phyloP scores from a whole-genome alignment of 2,797 vertebrate genomes.

The Fundulus diaphanus region DNA sequence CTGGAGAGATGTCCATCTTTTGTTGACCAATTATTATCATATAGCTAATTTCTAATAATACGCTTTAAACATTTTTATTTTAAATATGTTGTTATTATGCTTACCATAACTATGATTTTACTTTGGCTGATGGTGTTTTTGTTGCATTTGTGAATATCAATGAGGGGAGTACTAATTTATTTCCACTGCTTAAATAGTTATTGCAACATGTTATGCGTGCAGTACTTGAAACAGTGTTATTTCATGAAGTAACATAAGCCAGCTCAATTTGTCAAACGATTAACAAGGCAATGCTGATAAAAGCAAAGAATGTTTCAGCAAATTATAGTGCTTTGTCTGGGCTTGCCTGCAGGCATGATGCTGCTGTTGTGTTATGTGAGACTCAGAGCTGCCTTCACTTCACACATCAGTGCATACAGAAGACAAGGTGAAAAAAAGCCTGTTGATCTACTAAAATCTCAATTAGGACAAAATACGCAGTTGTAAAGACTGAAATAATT shows the following conservation, averaged over 20 bases:
- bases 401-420: slow-evolving; percentile 17
- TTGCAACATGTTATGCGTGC: slow-evolving; percentile 12
- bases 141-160: too few relatives aligned
- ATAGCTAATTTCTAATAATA: too few relatives aligned
- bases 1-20: too few relatives aligned
- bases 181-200: too few relatives aligned
- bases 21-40: too few relatives aligned
- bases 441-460: slow-evolving; percentile 14
- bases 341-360: slow-evolving; percentile 31
- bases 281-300: slow-evolving; percentile 41
- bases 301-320: slow-evolving; percentile 27
- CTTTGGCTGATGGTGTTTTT: too few relatives aligned
- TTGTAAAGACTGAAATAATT: slow-evolving; percentile 1
- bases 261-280: slow-evolving; percentile 28
- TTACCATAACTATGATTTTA: too few relatives aligned
- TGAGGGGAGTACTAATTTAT: too few relatives aligned
- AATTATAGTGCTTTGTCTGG: slow-evolving; percentile 24
- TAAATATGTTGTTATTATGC: too few relatives aligned
- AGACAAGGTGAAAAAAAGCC: not conserved
- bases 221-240: slow-evolving; percentile 11
- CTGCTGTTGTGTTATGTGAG: slow-evolving; percentile 9
- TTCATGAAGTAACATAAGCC: slow-evolving; percentile 22
- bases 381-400: slow-evolving; percentile 26
- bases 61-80: too few relatives aligned
- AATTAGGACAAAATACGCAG: slow-evolving; percentile 7